phyloP scores from a whole-genome alignment of 1,140 invertebrate genomes.

The Papilio xuthus region DNA sequence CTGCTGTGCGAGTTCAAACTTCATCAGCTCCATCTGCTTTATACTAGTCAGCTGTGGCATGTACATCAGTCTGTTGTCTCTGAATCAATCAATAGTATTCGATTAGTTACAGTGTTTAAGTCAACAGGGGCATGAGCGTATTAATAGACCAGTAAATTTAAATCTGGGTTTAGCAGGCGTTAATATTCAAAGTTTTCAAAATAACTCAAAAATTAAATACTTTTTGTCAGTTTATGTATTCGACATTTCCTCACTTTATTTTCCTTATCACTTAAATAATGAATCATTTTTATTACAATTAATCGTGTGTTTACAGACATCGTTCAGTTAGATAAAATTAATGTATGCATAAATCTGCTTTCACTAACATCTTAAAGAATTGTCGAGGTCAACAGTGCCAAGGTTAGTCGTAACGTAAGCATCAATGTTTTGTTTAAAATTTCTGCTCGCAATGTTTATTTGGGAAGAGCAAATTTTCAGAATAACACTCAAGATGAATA shows the following conservation, averaged over 20 bases:
- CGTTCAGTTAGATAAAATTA: not conserved
- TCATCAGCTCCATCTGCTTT: conserved; percentile 41
- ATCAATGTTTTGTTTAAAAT: conserved; percentile 29
- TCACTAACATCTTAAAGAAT: conserved; percentile 20
- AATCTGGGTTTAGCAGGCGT: too few species aligned
- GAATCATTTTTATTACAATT: not conserved
- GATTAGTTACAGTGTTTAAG: not conserved
- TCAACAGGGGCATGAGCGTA: too few species aligned
- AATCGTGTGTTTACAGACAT: not conserved
- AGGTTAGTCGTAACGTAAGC: conserved; percentile 28
- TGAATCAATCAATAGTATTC: not conserved
- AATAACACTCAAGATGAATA: conserved; percentile 22
- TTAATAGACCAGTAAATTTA: too few species aligned
- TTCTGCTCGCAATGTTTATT: conserved; percentile 23
- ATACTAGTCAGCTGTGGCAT: conserved; percentile 24
- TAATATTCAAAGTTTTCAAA: too few species aligned
- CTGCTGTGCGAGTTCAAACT: conserved; percentile 69
- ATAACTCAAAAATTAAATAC: too few species aligned
- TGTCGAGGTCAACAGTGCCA: conserved; percentile 15
- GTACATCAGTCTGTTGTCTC: conserved; percentile 35
- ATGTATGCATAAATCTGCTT: conserved; percentile 17
- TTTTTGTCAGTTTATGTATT: too few species aligned
- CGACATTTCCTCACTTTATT: too few species aligned
- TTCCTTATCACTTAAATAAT: too few species aligned
- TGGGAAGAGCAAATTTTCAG: conserved; percentile 20